Conservation (phyloP, 2,797 vertebrate species). For the Setipinna tenuifilis region DNA sequence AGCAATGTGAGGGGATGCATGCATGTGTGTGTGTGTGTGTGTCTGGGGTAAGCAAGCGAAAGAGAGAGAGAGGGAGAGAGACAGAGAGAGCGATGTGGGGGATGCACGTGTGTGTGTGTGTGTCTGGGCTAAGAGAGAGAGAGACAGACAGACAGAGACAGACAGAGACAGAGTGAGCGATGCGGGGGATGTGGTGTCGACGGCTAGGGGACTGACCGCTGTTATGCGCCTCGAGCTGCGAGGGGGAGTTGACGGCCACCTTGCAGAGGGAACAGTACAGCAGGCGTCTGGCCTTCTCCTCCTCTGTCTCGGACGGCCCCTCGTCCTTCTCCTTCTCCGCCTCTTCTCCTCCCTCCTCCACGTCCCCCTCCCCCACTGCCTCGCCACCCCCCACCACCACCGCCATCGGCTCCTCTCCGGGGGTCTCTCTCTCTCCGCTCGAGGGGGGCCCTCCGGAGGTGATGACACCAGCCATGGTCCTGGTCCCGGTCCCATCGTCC, state of each 20-base stretch:
- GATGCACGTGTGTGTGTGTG: no score
- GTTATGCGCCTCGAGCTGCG: slow-evolving; percentile 97
- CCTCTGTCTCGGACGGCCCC: slow-evolving; percentile 83
- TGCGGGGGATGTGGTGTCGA: slow-evolving; percentile 46
- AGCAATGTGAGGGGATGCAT: no score
- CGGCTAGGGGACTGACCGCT: slow-evolving; percentile 86
- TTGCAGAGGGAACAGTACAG: slow-evolving; percentile 99
- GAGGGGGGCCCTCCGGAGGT: slow-evolving; percentile 60
- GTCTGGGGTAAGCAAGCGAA: no score
- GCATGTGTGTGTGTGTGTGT: no score
- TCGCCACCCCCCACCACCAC: slow-evolving; percentile 67
- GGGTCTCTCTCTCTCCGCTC: slow-evolving; percentile 65
- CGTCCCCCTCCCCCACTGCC: slow-evolving; percentile 54
- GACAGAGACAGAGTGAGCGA: no score
- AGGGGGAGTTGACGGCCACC: slow-evolving; percentile 96
- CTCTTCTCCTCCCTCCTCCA: slow-evolving; percentile 69
- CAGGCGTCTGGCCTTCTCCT: slow-evolving; percentile 90
- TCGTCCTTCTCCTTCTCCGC: slow-evolving; percentile 54
- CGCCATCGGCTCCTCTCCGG: slow-evolving; percentile 72
- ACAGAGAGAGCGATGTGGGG: no score
- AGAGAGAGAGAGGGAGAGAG: no score
- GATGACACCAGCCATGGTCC: slow-evolving; percentile 49
- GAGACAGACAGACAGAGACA: no score
- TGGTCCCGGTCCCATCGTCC: not conserved
- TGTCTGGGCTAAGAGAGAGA: no score